Percentiles rank a stretch among this genome's conserved stretches.
phyloP scores from a whole-genome alignment of 2,888 invertebrate species.

The Himalopsyche japonica region DNA sequence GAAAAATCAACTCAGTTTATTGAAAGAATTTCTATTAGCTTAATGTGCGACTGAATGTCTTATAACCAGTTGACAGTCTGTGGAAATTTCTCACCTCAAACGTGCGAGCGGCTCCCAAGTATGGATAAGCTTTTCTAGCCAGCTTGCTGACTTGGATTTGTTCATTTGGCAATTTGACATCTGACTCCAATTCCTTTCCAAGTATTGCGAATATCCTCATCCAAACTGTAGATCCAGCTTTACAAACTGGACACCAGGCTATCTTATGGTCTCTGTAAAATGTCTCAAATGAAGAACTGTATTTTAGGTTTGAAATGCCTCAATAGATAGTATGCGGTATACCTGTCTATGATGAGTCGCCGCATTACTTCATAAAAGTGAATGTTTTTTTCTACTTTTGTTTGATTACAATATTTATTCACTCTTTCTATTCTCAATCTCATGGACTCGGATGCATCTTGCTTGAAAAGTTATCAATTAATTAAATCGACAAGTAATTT shows the following conservation, averaged over 20 bases:
- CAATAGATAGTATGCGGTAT: neutral
- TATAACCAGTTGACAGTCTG: too few species aligned
- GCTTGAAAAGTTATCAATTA: neutral
- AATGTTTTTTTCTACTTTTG: slow-evolving; percentile 3
- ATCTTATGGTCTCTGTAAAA: slow-evolving; percentile 43
- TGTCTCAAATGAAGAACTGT: neutral
- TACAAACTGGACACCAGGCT: slow-evolving; percentile 49
- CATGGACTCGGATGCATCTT: neutral
- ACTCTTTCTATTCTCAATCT: slow-evolving; percentile 5
- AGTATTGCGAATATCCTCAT: slow-evolving; percentile 47
- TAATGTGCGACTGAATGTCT: too few species aligned
- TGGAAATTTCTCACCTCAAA: neutral
- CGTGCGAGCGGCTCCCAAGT: slow-evolving; percentile 6
- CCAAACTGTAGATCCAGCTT: slow-evolving; percentile 48
- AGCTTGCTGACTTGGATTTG: slow-evolving; percentile 44
- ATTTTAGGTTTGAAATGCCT: neutral
- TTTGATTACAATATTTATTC: slow-evolving; percentile 1
- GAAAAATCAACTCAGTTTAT: too few species aligned
- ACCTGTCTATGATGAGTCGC: slow-evolving; percentile 45
- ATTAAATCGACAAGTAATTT: too few species aligned
- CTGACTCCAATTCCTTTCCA: slow-evolving; percentile 41
- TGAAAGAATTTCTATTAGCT: too few species aligned
- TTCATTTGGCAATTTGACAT: slow-evolving; percentile 19
- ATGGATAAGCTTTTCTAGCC: slow-evolving; percentile 45
- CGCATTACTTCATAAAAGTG: slow-evolving; percentile 16